These are phyloP conservation scores for Pollicipes pollicipes DNA, from an alignment of 1,140 invertebrate species.

Conservation along the genomic window DNA sequence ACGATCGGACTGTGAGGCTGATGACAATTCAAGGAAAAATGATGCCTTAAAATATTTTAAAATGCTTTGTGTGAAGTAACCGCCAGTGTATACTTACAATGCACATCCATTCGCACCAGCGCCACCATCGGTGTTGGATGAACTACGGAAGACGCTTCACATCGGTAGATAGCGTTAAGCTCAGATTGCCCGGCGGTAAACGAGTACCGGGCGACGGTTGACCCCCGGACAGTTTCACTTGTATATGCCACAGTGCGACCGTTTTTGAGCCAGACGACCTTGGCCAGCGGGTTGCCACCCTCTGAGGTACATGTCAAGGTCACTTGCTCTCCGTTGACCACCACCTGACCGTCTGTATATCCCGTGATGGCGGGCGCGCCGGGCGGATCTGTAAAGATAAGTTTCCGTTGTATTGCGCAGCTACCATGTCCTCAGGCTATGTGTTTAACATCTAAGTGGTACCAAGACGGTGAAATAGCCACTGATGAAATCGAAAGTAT, in stretches of 20 bases:
- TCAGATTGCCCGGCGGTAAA: constrained; percentile 73
- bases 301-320: constrained; percentile 71
- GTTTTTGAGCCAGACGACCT: constrained; percentile 83
- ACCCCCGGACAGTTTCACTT: constrained; percentile 48
- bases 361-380: constrained; percentile 79
- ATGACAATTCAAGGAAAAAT: too few relatives aligned
- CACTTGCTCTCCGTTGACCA: constrained; percentile 68
- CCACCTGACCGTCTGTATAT: constrained; percentile 63
- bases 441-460: too few relatives aligned
- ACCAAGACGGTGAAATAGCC: too few relatives aligned
- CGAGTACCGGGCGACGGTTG: constrained; percentile 66
- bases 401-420: too few relatives aligned
- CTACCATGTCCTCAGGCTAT: too few relatives aligned
- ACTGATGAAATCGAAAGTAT: too few relatives aligned
- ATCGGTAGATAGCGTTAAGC: constrained; percentile 80
- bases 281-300: constrained; percentile 83
- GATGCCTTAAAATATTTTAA: too few relatives aligned
- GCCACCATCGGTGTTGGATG: too few relatives aligned
- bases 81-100: too few relatives aligned
- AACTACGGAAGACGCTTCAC: constrained; percentile 38
- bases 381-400: constrained; percentile 68
- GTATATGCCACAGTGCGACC: constrained; percentile 54
- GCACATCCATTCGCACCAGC: too few relatives aligned
- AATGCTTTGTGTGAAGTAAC: too few relatives aligned
- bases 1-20: too few relatives aligned